Percentiles rank a stretch among this genome's conserved stretches.
Evolutionary conservation across 2,797 vertebrate species (phyloP).

Genomic region (Rhinophrynus dorsalis): DNA sequence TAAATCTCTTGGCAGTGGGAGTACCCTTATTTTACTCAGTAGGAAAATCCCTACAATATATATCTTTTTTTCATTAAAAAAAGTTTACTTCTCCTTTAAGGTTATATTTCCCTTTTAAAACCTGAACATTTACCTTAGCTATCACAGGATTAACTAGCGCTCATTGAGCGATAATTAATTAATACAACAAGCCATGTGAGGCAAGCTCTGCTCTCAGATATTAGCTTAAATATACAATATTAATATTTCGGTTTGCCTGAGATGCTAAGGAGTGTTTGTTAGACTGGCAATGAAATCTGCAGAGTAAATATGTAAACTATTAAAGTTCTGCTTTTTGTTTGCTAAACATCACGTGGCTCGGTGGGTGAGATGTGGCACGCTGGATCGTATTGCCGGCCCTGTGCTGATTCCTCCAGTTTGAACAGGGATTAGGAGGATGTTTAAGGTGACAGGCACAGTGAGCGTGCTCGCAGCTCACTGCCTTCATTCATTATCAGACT

Average conservation of each 20-base stretch:
- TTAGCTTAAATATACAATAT: too few relatives aligned
- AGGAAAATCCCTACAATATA: too few relatives aligned
- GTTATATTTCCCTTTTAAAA: too few relatives aligned
- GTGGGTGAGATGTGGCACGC: slow-evolving; percentile 35
- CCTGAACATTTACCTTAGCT: too few relatives aligned
- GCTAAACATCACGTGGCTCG: background rate
- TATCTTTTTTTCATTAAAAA: too few relatives aligned
- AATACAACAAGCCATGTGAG: too few relatives aligned
- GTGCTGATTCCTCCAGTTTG: slow-evolving; percentile 62
- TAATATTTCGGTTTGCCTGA: background rate
- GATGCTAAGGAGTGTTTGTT: background rate
- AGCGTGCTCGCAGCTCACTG: slow-evolving; percentile 54
- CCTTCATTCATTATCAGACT: slow-evolving; percentile 32
- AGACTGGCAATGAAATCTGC: background rate
- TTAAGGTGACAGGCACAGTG: slow-evolving; percentile 58
- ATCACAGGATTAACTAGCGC: too few relatives aligned
- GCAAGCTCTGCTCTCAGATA: background rate
- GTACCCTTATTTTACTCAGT: too few relatives aligned
- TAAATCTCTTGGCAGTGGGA: too few relatives aligned
- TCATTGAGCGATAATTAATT: too few relatives aligned
- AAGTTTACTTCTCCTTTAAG: too few relatives aligned
- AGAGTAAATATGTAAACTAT: background rate
- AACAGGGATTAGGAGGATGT: slow-evolving; percentile 63
- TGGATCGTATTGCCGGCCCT: slow-evolving; percentile 63
- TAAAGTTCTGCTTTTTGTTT: background rate